phyloP scores from a whole-genome alignment of 1,140 invertebrate genomes.

The Neelides sp. region DNA sequence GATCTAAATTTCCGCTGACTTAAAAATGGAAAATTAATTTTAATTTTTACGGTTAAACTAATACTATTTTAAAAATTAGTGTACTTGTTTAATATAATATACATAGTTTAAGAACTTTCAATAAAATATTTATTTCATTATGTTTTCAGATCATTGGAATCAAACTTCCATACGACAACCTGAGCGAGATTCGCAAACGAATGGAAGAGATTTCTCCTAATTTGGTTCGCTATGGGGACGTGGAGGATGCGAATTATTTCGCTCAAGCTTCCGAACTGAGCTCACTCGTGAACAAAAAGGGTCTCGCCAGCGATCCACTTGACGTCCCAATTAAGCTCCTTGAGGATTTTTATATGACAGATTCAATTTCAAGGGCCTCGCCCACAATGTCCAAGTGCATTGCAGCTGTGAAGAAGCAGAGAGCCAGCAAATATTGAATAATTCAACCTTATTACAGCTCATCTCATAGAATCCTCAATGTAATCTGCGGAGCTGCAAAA shows the following conservation, averaged over 20 bases:
- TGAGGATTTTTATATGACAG: constrained; percentile 97
- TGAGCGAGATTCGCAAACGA: constrained; percentile 69
- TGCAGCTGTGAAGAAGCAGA: constrained; percentile 70
- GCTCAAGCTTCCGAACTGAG: constrained; percentile 56
- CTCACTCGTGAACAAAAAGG: constrained; percentile 40
- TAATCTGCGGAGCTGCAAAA: no score
- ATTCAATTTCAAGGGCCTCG: constrained; percentile 88
- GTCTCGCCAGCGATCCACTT: constrained; percentile 47
- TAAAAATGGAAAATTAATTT: neutral
- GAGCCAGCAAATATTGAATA: constrained; percentile 42
- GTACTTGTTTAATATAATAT: neutral
- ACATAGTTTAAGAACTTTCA: neutral
- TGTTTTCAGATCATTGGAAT: constrained; percentile 56
- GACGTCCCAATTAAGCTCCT: constrained; percentile 66
- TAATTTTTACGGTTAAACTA: neutral
- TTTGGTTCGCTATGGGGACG: constrained; percentile 65
- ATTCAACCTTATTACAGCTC: neutral
- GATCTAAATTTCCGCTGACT: neutral
- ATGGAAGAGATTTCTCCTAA: constrained; percentile 78
- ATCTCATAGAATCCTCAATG: no score
- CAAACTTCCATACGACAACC: constrained; percentile 76
- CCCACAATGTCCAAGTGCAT: constrained; percentile 98
- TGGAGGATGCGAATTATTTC: constrained; percentile 72
- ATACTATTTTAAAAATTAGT: constrained; percentile 3
- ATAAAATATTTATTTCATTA: constrained; percentile 18